Evolutionary conservation across 2,888 invertebrate genomes (phyloP).

Genomic region (Drosophila percnosoma): DNA sequence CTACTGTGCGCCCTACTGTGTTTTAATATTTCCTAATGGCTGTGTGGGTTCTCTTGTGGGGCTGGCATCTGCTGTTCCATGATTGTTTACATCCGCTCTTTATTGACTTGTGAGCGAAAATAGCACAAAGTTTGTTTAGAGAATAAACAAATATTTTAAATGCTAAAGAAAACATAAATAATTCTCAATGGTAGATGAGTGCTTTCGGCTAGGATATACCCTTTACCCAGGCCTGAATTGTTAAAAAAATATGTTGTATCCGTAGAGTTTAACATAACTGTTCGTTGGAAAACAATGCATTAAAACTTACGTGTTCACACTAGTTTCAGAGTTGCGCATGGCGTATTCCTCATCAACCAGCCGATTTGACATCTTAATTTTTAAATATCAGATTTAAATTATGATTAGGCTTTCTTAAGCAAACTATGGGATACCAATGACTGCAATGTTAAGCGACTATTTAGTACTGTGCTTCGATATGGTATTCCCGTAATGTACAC

Average conservation of each 20-base stretch:
- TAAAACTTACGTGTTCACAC: not conserved
- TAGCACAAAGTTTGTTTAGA: conserved; percentile 1
- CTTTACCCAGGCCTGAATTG: not conserved
- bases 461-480: not conserved
- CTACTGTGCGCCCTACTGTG: not conserved
- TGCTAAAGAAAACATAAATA: not conserved
- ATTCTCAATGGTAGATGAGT: not conserved
- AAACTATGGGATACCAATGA: not conserved
- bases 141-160: not conserved
- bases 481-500: not conserved
- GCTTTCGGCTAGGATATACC: not conserved
- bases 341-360: no score
- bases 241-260: not conserved
- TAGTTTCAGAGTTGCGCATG: no score
- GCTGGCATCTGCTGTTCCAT: not conserved
- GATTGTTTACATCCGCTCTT: not conserved
- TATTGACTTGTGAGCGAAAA: not conserved
- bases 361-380: not conserved
- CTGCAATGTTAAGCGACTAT: not conserved
- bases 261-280: not conserved
- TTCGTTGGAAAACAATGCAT: not conserved
- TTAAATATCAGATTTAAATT: no score
- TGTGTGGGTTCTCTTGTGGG: not conserved
- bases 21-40: not conserved
- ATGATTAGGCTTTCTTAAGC: no score